Percentiles rank a stretch among this genome's conserved stretches.
These are phyloP conservation scores for Ivindomyrus marchei DNA, from an alignment of 2,113 vertebrate species.

Conservation along the genomic window DNA sequence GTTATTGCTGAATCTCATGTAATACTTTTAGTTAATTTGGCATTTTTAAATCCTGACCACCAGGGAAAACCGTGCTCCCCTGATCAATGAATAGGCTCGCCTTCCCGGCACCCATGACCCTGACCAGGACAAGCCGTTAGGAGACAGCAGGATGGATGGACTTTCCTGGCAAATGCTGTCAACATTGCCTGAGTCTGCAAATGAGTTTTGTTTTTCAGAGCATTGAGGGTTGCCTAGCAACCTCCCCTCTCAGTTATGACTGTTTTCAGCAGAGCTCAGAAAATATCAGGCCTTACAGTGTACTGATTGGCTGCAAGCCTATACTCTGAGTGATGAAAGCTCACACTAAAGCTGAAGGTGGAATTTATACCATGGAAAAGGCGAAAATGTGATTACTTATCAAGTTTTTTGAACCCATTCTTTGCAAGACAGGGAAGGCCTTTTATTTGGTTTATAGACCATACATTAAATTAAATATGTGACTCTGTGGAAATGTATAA, in stretches of 20 bases:
- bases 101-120: background rate
- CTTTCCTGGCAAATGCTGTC: background rate
- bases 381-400: background rate
- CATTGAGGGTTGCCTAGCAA: conserved; percentile 43
- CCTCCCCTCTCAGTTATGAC: conserved; percentile 13
- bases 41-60: background rate
- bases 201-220: conserved; percentile 36
- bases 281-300: background rate
- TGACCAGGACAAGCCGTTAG: background rate
- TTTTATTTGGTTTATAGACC: background rate
- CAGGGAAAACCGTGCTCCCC: background rate
- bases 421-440: background rate
- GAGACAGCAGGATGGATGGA: background rate
- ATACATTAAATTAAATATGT: background rate
- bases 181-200: conserved; percentile 21
- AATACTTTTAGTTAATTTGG: background rate
- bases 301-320: background rate
- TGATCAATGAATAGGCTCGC: background rate
- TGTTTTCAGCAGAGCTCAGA: background rate
- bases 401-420: background rate
- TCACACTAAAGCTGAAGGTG: conserved; percentile 11
- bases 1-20: conserved; percentile 6
- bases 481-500: background rate
- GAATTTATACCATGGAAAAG: background rate
- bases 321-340: conserved; percentile 4